Conservation (phyloP, 2,888 invertebrate species). For the Brachycybe producta region DNA sequence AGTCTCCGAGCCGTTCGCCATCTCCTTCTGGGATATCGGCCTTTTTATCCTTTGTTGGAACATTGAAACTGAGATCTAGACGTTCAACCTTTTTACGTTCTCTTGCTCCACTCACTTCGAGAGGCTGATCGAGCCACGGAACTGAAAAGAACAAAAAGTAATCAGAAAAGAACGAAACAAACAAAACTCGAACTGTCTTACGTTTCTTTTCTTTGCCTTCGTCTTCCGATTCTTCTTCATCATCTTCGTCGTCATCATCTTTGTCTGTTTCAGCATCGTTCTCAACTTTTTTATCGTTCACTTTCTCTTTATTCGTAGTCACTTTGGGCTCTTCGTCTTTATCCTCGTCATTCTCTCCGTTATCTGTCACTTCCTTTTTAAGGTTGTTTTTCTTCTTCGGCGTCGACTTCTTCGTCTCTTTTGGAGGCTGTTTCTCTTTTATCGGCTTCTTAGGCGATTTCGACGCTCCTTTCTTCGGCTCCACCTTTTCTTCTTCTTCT, state of each 20-base stretch:
- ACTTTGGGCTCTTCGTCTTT: neutral
- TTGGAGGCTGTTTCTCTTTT: slow-evolving; percentile 2
- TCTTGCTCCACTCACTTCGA: slow-evolving; percentile 32
- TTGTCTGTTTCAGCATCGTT: neutral
- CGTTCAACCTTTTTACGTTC: slow-evolving; percentile 35
- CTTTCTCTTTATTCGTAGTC: neutral
- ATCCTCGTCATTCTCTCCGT: neutral
- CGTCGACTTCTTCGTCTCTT: neutral
- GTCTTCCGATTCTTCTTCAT: slow-evolving; percentile 5
- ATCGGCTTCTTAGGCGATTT: neutral
- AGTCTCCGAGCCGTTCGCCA: slow-evolving; percentile 53
- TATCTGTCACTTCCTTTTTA: neutral
- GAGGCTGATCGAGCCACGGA: slow-evolving; percentile 33
- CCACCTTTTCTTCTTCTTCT: neutral
- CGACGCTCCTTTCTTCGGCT: slow-evolving; percentile 1
- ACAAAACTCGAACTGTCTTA: neutral
- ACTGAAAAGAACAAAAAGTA: slow-evolving; percentile 23
- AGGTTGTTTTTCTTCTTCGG: slow-evolving; percentile 1
- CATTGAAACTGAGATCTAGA: slow-evolving; percentile 25
- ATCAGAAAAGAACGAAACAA: neutral
- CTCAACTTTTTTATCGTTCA: slow-evolving; percentile 4
- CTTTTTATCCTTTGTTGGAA: slow-evolving; percentile 28
- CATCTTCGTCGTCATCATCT: slow-evolving; percentile 13
- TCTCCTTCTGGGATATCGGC: slow-evolving; percentile 39
- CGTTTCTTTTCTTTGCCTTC: slow-evolving; percentile 3